Conservation (phyloP, 2,113 vertebrate genomes). For the Sialia sialis region DNA sequence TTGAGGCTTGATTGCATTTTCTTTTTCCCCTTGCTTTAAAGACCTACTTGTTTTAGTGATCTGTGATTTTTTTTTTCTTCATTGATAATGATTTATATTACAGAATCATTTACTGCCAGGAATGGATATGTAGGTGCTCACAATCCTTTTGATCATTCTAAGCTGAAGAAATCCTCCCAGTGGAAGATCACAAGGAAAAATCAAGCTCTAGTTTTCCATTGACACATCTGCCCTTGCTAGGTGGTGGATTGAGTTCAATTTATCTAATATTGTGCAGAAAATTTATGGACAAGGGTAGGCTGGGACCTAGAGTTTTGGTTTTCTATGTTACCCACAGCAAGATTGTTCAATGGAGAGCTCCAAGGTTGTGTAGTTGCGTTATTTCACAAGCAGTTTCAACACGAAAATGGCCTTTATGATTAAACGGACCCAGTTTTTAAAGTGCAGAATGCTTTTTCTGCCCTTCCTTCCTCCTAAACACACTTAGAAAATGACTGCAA, state of each 20-base stretch:
- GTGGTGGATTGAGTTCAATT: not conserved
- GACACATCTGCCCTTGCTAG: not conserved
- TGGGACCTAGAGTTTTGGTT: not conserved
- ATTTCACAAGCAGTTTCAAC: not conserved
- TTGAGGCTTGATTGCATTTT: not conserved
- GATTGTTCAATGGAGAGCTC: not conserved
- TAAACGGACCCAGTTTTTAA: not conserved
- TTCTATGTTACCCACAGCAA: accelerated
- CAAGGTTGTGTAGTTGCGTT: not conserved
- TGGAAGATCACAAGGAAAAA: not conserved
- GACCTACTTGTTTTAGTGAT: not conserved
- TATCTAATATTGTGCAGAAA: not conserved
- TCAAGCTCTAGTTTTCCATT: not conserved
- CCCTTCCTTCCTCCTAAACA: not conserved
- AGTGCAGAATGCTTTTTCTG: not conserved
- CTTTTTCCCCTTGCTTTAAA: not conserved
- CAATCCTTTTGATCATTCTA: not conserved
- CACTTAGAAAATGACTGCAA: not conserved
- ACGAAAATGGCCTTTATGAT: not conserved
- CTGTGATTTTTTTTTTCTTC: not conserved
- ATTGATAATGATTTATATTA: not conserved
- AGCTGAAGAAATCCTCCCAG: not conserved
- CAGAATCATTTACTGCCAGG: not conserved
- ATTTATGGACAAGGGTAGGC: not conserved
- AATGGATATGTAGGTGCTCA: not conserved